Base-by-base conservation (phyloP, 2,113 vertebrate genomes). In the Corythoichthys intestinalis region DNA sequence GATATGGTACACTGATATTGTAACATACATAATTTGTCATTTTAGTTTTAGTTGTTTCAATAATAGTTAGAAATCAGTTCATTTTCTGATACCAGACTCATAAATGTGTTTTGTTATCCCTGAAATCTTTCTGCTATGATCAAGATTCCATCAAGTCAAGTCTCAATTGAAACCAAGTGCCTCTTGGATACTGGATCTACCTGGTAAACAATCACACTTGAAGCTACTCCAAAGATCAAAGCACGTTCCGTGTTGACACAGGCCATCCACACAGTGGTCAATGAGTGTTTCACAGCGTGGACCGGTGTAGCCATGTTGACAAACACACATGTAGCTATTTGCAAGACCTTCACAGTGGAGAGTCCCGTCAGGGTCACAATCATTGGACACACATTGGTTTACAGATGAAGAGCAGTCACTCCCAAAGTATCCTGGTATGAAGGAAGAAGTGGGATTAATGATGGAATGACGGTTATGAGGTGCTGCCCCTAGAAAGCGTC, bases 201-300 rank as follows among this genome's bases (percentile, higher is more conserved):
- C 85, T 87, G 87, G 82, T 77, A 90, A 86, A 80, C 81, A 88
- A 72, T 86, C 75, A 71, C 88, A 91, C 79, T 65, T 75, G 77
- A 93, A 90, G 57, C 90, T 89, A 82, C 71, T 47, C 39, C 86
- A 81, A 71, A 89, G 62, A 83, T 85, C 79, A 41, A 61, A 82
- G 73, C 84, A 90, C 49, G 68, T 65, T 81, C 80, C 83, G 7
- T 89, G 85, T 76, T 89, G 88, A 92, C 91, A 92, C 87, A 92
- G 80, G 67, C 86, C 86, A 63, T 84, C 79, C 15, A 88, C 70
- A 71, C 82, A 91, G 71, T 79, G 90, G 77, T 87, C 89, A 86
- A 88, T 78, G 48, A 82, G 84, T 69, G 89, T 89, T 90, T 89
- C 71, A 65, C 90, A 91, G 75, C 67, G 76, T 4, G 56, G 44